Percentiles rank a stretch among this genome's conserved stretches.
Conservation (phyloP, 2,888 invertebrate species). For the Spilosoma lubricipeda region DNA sequence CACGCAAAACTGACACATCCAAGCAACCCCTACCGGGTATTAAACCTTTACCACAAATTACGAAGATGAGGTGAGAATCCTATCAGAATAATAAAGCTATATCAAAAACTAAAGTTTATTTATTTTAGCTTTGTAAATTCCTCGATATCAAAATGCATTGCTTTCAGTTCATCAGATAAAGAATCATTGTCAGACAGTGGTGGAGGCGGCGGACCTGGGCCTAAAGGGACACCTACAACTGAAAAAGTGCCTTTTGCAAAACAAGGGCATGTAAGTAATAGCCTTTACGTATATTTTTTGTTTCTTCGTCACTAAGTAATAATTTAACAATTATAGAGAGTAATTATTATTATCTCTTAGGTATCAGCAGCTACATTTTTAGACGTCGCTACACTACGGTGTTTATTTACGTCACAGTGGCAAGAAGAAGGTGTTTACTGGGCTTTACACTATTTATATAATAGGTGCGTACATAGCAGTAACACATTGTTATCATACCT, state of each 20-base stretch:
- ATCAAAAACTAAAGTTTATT: not conserved
- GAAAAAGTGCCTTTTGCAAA: slow-evolving; percentile 71
- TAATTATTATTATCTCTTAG: slow-evolving; percentile 60
- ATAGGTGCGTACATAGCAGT: slow-evolving; percentile 87
- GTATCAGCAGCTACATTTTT: slow-evolving; percentile 96
- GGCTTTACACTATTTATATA: slow-evolving; percentile 96
- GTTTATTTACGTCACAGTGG: slow-evolving; percentile 98
- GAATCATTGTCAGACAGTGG: slow-evolving; percentile 90
- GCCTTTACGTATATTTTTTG: no score
- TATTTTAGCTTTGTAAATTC: not conserved
- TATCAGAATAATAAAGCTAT: not conserved
- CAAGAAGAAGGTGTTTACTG: slow-evolving; percentile 99
- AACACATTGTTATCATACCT: not conserved
- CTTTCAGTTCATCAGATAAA: slow-evolving; percentile 89
- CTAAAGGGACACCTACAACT: slow-evolving; percentile 72
- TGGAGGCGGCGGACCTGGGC: slow-evolving; percentile 70
- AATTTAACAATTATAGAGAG: not conserved
- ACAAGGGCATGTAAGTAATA: slow-evolving; percentile 71
- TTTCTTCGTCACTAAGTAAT: not conserved
- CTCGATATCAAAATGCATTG: not conserved
- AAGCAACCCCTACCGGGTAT: slow-evolving; percentile 76
- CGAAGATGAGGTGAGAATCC: slow-evolving; percentile 87
- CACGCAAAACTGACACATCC: slow-evolving; percentile 67
- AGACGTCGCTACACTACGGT: slow-evolving; percentile 98
- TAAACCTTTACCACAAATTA: slow-evolving; percentile 84